Percentiles rank a stretch among this genome's conserved stretches.
phyloP scores from a whole-genome alignment of 2,797 vertebrate genomes.

The Sebastes oblongus region DNA sequence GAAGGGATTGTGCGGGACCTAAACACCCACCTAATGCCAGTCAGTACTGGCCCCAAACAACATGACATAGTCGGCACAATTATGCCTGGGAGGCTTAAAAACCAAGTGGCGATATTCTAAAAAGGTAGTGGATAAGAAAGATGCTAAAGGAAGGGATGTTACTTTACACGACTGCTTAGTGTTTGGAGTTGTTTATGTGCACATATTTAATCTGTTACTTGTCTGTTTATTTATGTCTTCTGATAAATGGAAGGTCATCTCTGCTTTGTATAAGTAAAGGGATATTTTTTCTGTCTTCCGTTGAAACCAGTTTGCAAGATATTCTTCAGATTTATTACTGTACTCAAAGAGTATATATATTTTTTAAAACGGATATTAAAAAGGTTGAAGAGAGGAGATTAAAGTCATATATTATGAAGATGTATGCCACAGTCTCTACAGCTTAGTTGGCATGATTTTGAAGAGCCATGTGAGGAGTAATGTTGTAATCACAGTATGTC shows the following conservation, averaged over 20 bases:
- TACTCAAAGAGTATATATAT: not conserved
- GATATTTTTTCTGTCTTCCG: not conserved
- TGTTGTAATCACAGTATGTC: not conserved
- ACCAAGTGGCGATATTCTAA: not conserved
- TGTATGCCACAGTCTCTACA: not conserved
- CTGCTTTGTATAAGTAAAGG: not conserved
- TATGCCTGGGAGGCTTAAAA: not conserved
- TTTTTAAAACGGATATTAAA: not conserved
- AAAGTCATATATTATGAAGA: not conserved
- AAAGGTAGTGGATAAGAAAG: not conserved
- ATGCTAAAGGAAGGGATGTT: not conserved
- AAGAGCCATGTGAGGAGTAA: too few relatives aligned
- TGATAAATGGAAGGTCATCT: not conserved
- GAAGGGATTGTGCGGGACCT: not conserved
- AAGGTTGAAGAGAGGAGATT: not conserved
- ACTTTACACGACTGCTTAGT: not conserved
- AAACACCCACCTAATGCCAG: not conserved
- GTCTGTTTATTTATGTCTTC: not conserved
- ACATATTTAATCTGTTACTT: not conserved
- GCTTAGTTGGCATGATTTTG: not conserved
- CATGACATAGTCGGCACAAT: not conserved
- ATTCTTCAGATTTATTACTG: not conserved
- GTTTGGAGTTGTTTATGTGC: not conserved
- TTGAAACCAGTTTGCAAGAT: not conserved
- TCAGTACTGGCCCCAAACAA: not conserved